A percentile compares a stretch with the other conserved stretches of the same genome.
phyloP scores from a whole-genome alignment of 2,113 vertebrate species.

The Choloepus hoffmanni region DNA sequence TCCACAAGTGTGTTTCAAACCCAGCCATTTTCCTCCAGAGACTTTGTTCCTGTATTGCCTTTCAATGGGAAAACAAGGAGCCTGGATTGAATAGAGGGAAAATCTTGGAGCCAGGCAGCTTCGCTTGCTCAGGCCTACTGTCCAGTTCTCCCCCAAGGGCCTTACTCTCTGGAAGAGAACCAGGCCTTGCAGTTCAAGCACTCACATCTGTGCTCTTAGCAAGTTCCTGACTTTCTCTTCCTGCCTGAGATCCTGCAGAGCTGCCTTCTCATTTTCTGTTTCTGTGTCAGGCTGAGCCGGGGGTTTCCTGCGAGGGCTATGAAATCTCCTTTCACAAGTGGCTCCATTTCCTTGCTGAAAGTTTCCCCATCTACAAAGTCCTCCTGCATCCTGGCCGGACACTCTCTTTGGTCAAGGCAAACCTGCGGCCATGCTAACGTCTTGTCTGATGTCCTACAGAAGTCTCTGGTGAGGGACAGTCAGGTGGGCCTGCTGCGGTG shows the following conservation, averaged over 20 bases:
- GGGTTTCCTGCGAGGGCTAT: not conserved
- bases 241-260: no score
- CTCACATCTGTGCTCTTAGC: not conserved
- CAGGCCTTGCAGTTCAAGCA: fast-evolving
- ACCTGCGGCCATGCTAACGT: fast-evolving
- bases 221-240: not conserved
- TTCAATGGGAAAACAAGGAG: not conserved
- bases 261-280: not conserved
- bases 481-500: not conserved
- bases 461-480: not conserved
- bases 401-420: not conserved
- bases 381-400: not conserved
- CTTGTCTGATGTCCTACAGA: not conserved
- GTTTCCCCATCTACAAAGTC: not conserved
- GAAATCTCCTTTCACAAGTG: not conserved
- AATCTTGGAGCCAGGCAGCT: not conserved
- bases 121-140: fast-evolving
- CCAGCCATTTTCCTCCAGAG: not conserved
- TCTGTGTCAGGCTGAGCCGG: not conserved
- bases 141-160: not conserved
- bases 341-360: not conserved
- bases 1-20: not conserved
- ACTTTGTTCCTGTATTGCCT: not conserved
- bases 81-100: not conserved
- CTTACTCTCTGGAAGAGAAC: not conserved